These are phyloP conservation scores for Oncopodura yosiiana DNA, from an alignment of 1,140 invertebrate species.

Conservation along the genomic window DNA sequence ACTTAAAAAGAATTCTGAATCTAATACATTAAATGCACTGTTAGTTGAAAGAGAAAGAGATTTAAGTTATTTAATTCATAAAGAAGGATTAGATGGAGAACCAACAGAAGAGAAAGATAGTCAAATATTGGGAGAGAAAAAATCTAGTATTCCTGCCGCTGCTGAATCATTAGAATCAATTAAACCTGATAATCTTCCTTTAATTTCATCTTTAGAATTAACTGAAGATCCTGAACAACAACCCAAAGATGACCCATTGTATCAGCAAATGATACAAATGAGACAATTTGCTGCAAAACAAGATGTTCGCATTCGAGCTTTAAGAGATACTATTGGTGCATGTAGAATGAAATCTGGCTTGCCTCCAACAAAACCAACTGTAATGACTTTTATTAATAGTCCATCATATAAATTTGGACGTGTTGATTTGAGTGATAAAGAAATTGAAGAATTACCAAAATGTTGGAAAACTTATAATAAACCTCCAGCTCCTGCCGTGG, in stretches of 20 bases:
- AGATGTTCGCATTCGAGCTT: conserved; percentile 3
- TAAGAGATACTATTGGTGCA: conserved; percentile 13
- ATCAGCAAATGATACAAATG: conserved; percentile 1
- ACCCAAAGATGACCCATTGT: neutral
- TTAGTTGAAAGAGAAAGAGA: conserved; percentile 26
- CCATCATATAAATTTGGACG: no score
- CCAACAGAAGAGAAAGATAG: neutral
- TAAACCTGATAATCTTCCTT: neutral
- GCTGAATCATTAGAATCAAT: neutral
- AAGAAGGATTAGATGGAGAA: neutral
- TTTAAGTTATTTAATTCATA: conserved; percentile 19
- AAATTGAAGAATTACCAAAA: no score
- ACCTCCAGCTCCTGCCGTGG: no score
- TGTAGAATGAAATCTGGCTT: conserved; percentile 24
- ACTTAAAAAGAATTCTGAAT: conserved; percentile 27
- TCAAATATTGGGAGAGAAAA: neutral
- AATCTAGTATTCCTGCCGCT: neutral
- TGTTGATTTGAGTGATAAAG: no score
- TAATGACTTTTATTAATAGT: no score
- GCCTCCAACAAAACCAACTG: no score
- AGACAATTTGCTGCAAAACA: conserved; percentile 15
- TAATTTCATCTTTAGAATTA: neutral
- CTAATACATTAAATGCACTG: conserved; percentile 23
- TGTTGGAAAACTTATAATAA: no score
- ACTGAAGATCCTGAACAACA: neutral